Percentiles rank a stretch among this genome's conserved stretches.
phyloP scores from a whole-genome alignment of 2,888 invertebrate genomes.

The Andricus curvator region DNA sequence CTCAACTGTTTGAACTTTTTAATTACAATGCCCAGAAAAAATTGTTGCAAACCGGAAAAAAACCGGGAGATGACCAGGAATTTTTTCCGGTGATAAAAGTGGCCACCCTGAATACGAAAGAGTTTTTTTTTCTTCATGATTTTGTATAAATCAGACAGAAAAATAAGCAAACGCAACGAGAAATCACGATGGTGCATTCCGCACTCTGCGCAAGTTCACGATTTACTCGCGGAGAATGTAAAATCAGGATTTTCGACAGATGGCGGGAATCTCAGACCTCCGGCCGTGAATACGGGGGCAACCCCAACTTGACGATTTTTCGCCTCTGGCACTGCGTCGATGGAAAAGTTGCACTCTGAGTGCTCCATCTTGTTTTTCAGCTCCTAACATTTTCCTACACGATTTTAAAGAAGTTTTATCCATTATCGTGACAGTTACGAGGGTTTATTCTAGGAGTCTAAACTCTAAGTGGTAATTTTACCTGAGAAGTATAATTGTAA shows the following conservation, averaged over 20 bases:
- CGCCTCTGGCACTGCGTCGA: conserved; percentile 72
- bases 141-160: background rate
- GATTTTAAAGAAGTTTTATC: conserved; percentile 55
- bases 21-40: too few species aligned
- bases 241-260: conserved; percentile 75
- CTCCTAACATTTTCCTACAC: conserved; percentile 58
- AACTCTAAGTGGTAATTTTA: background rate
- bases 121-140: background rate
- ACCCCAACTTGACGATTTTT: conserved; percentile 74
- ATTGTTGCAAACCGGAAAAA: too few species aligned
- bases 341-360: conserved; percentile 77
- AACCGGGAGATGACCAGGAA: too few species aligned
- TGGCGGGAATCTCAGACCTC: conserved; percentile 75
- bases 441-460: background rate
- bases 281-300: conserved; percentile 67
- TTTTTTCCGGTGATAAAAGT: too few species aligned
- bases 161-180: background rate
- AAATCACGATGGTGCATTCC: conserved; percentile 21
- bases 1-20: too few species aligned
- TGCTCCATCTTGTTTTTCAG: conserved; percentile 74
- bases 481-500: background rate
- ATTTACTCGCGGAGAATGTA: conserved; percentile 59
- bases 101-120: background rate
- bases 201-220: conserved; percentile 18
- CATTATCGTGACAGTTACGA: background rate